Percentiles rank a stretch among this genome's conserved stretches.
Conservation (phyloP, 2,113 vertebrate genomes). For the Hypomesus transpacificus region DNA sequence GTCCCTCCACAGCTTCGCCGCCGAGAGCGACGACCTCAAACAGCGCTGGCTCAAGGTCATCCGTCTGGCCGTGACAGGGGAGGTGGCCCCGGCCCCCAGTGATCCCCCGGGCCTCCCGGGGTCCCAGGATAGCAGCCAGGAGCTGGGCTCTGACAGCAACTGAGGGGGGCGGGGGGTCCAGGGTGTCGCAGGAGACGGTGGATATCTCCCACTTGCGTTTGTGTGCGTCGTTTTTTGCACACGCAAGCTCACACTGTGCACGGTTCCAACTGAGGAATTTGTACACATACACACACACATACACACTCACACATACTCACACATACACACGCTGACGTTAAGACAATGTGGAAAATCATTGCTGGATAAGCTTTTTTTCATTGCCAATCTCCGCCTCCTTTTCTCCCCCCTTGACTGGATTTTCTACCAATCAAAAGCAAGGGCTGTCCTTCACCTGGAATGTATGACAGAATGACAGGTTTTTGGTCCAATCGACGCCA, state of each 20-base stretch:
- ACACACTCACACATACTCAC: background rate
- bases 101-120: slow-evolving; percentile 11
- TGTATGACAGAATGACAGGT: slow-evolving; percentile 49
- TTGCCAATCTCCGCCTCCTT: slow-evolving; percentile 2
- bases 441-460: slow-evolving; percentile 1
- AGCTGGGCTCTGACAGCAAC: slow-evolving; percentile 52
- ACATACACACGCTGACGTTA: background rate
- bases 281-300: background rate
- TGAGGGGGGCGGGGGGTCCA: slow-evolving; percentile 30
- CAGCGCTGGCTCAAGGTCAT: slow-evolving; percentile 93
- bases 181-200: background rate
- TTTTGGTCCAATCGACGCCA: slow-evolving; percentile 52
- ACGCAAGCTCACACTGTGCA: no score
- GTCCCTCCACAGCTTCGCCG: slow-evolving; percentile 88
- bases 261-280: no score
- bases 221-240: no score
- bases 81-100: slow-evolving; percentile 61
- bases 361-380: slow-evolving; percentile 56
- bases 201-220: no score
- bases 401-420: slow-evolving; percentile 20
- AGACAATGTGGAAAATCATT: slow-evolving; percentile 23
- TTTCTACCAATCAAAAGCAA: slow-evolving; percentile 10
- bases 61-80: slow-evolving; percentile 85
- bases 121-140: slow-evolving; percentile 48
- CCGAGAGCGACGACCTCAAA: slow-evolving; percentile 89